Evolutionary conservation across 2,888 invertebrate species (phyloP), one percentile per base, ranked within the genome.

Genomic region (Seira musarum): DNA sequence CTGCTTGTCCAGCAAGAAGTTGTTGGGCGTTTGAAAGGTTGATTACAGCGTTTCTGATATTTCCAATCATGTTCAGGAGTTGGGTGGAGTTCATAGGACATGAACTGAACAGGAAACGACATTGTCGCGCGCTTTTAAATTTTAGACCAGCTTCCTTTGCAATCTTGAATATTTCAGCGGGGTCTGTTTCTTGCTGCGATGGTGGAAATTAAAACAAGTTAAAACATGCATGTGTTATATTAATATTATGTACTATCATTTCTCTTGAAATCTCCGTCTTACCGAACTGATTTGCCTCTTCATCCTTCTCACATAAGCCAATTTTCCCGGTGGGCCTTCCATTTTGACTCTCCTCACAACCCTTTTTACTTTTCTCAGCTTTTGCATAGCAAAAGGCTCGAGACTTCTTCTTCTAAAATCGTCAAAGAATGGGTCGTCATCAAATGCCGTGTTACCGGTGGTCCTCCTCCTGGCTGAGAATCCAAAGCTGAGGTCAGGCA

Each of bases 391-490:
- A 57, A 57, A 57, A 15, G 13, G 57, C 13, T 53, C 70, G 35
- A 76, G 10, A 10, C 66, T 74, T 25, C 81, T 57, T 17, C 49
- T 63, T 24, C 69, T 71, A 40, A 79, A 49, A 1, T 80, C 83
- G 25, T 75, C 79, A 74, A 85, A 85, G 64, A 85, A 85, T 61
- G 85, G 84, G 25, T 85, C 85, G 19, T 78, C 80, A 5, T 76
- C 78, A 74, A 85, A 85, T 2, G 49, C 74, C 10, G 75, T 64
- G 46, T 78, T 68, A 21, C 61, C 60, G 13, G 82, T 82, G 49
- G 35, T 30, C 35, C 21, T 61, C 69, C 61, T 76, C 49, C 68
- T 49, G 15, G n/a, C n/a, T n/a, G 61, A 49, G n/a, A 82, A 80
- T 49, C 77, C 83, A 21, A 82, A 64, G 15, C 57, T 65, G 6